Evolutionary conservation across 2,888 invertebrate genomes (phyloP), one percentile per base, ranked within the genome.

Genomic region (Archips crataeganus): DNA sequence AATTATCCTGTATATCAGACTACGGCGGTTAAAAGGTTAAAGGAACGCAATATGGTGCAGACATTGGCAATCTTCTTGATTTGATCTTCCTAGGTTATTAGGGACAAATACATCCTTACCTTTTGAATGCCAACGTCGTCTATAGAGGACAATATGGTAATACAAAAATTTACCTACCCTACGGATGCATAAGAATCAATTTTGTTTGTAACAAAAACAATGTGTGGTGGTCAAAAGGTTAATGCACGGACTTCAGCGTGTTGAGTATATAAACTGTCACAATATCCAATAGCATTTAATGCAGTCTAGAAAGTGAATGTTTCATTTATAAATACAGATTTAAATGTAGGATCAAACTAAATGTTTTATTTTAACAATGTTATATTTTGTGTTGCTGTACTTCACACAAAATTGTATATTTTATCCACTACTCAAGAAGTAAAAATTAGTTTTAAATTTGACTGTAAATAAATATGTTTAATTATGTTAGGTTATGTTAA

Each of bases 391-490:
- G 57, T 57, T 57, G 11, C 32, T 57, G 32, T 57, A 32, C 11
- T 1, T 32, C 32, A 57, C 32, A 32, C 11, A 57, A 57, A 32
- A 32, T 32, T 54, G 4, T 57, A 32, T 57, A 54, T 57, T 57
- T 32, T 57, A 32, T 32, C 11, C 57, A 10, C 32, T 32, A 32
- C 32, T 57, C 10, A 10, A 32, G 57, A 32, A 32, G 23, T 57
- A 32, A 4, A 15, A 15, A 23, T 32, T 32, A 32, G 32, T 57
- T 10, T 57, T 57, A 11, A 10, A 23, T 11, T 23, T 57, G 10
- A 57, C 32, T 11, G 57, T 57, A 57, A 57, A 57, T 57, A 57
- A 57, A 57, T 57, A 57, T 11, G 51, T 51, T 51, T 57, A 57
- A 32, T 57, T 32, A 57, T 57, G 57, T 57, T 57, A 57, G 32